Evolutionary conservation across 2,888 invertebrate genomes (phyloP).

Genomic region (Heliconius ethilla): DNA sequence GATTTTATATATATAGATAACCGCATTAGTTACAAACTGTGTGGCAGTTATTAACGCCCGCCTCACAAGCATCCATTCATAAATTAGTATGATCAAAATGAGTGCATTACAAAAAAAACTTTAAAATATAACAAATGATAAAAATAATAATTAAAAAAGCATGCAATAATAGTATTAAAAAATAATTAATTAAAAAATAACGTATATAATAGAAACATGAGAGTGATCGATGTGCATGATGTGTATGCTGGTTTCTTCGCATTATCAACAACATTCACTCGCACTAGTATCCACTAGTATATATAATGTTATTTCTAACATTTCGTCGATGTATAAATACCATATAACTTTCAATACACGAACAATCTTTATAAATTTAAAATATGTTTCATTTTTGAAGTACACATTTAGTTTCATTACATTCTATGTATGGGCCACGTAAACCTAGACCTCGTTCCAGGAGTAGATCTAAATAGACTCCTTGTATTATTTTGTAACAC

Average conservation of each 20-base stretch:
- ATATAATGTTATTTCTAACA: conserved; percentile 12
- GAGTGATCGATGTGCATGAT: too few relatives aligned
- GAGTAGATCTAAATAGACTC: neutral
- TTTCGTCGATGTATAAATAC: conserved; percentile 12
- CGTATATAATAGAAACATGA: too few relatives aligned
- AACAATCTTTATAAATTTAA: conserved; percentile 17
- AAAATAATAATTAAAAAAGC: too few relatives aligned
- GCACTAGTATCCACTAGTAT: neutral
- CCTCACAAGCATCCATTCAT: too few relatives aligned
- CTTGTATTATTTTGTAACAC: neutral
- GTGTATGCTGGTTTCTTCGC: neutral
- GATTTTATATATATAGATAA: too few relatives aligned
- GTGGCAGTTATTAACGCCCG: too few relatives aligned
- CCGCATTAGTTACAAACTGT: too few relatives aligned
- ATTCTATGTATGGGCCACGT: neutral
- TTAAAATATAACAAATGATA: too few relatives aligned
- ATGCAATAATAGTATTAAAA: too few relatives aligned
- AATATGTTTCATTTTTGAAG: neutral
- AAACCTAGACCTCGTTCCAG: neutral
- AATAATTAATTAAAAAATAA: too few relatives aligned
- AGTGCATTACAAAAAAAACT: too few relatives aligned
- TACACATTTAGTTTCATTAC: neutral
- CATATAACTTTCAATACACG: conserved; percentile 8
- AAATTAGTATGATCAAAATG: too few relatives aligned
- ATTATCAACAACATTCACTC: neutral